Evolutionary conservation across 2,113 vertebrate genomes (phyloP).

Genomic region (Ivindomyrus marchei): DNA sequence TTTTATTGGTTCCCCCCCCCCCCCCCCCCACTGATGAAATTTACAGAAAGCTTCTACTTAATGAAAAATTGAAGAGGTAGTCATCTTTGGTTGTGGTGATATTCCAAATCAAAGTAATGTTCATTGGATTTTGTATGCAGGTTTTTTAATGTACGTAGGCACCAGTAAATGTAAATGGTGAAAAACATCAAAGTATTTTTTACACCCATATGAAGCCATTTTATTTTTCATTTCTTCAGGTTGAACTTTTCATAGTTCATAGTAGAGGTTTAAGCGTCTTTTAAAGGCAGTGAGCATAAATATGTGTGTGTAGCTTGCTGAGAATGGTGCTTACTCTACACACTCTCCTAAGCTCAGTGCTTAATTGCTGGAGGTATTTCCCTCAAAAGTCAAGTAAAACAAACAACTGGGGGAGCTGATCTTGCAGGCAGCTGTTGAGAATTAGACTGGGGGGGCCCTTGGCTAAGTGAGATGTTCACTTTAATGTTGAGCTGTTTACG

Average conservation of each 20-base stretch:
- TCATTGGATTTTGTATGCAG: background rate
- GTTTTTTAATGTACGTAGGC: background rate
- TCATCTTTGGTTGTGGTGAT: background rate
- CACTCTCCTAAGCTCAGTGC: background rate
- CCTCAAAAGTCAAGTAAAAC: background rate
- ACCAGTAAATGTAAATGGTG: background rate
- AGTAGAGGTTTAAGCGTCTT: background rate
- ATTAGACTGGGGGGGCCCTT: background rate
- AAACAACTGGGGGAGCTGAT: background rate
- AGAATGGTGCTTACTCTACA: background rate
- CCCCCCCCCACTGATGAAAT: background rate
- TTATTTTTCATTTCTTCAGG: background rate
- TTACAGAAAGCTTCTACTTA: background rate
- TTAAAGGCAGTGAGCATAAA: background rate
- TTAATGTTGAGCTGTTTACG: background rate
- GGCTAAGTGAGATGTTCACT: background rate
- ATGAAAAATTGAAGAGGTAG: slow-evolving; percentile 7
- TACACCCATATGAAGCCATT: background rate
- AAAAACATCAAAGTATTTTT: background rate
- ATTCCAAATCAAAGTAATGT: background rate
- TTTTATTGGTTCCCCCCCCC: background rate
- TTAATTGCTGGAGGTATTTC: background rate
- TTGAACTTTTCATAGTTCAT: background rate
- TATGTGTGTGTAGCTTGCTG: background rate
- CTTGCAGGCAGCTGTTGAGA: background rate